A percentile compares a stretch with the other conserved stretches of the same genome.
phyloP scores from a whole-genome alignment of 2,797 vertebrate species.

The Emys orbicularis region DNA sequence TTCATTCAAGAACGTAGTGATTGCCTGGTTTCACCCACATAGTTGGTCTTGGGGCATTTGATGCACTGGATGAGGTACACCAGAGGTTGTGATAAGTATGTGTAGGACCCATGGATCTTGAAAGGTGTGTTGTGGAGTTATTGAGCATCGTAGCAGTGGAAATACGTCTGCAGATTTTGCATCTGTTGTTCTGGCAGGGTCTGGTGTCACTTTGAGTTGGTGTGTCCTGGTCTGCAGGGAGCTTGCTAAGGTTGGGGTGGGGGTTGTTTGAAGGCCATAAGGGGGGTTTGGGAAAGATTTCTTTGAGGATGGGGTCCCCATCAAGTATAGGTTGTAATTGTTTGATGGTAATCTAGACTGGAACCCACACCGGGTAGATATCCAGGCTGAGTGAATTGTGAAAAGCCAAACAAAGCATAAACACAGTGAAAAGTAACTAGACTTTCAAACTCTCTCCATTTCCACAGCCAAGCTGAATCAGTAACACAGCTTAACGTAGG shows the following conservation, averaged over 20 bases:
- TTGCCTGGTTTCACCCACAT: background rate
- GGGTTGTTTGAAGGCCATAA: background rate
- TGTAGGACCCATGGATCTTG: background rate
- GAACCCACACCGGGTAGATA: background rate
- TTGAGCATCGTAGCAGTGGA: background rate
- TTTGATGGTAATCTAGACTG: background rate
- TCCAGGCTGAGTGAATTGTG: background rate
- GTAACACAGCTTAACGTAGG: conserved; percentile 2
- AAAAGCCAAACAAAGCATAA: conserved; percentile 28
- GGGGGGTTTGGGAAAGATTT: background rate
- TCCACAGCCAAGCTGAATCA: background rate
- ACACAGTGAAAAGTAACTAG: conserved; percentile 28
- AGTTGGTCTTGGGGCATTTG: background rate
- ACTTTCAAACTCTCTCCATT: background rate
- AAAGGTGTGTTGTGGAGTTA: background rate
- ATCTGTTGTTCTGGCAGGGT: background rate
- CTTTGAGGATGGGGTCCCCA: background rate
- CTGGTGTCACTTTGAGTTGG: background rate
- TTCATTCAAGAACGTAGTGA: background rate
- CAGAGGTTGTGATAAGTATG: background rate
- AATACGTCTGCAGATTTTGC: background rate
- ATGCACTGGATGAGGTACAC: background rate
- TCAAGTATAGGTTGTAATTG: background rate
- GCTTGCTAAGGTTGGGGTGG: background rate
- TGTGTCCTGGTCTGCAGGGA: background rate